phyloP scores from a whole-genome alignment of 2,888 invertebrate genomes.

The Pogonocherus hispidulus region DNA sequence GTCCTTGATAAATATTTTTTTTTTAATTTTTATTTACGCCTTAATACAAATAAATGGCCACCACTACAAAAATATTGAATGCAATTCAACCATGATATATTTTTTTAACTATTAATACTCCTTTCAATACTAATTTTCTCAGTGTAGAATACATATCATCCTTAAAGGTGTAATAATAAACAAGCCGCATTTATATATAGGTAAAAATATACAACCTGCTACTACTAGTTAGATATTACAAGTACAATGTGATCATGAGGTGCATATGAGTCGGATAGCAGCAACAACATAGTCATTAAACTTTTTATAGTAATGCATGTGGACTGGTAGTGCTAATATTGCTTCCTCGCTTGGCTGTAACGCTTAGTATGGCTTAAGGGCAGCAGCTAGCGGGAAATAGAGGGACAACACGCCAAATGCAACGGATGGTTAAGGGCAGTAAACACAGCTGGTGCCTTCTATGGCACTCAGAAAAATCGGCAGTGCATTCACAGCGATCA shows the following conservation, averaged over 20 bases:
- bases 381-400: slow-evolving; percentile 5
- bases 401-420: slow-evolving; percentile 10
- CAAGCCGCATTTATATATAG: neutral
- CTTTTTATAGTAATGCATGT: neutral
- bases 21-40: no score
- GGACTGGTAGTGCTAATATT: slow-evolving; percentile 10
- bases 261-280: slow-evolving; percentile 6
- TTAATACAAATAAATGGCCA: no score
- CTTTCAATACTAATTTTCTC: neutral
- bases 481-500: slow-evolving; percentile 22
- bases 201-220: neutral
- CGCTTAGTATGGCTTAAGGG: slow-evolving; percentile 14
- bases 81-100: neutral
- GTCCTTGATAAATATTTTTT: no score
- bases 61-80: no score
- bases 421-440: slow-evolving; percentile 14
- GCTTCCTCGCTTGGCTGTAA: slow-evolving; percentile 21
- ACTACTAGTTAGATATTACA: slow-evolving; percentile 3
- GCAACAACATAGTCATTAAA: neutral
- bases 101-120: neutral
- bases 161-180: neutral
- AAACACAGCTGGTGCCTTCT: slow-evolving; percentile 16
- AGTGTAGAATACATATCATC: neutral
- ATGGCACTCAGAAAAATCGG: slow-evolving; percentile 2
- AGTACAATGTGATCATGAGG: neutral